Evolutionary conservation across 2,797 vertebrate species (phyloP), one percentile per base, ranked within the genome.

Genomic region (Arrhamphus sclerolepis): DNA sequence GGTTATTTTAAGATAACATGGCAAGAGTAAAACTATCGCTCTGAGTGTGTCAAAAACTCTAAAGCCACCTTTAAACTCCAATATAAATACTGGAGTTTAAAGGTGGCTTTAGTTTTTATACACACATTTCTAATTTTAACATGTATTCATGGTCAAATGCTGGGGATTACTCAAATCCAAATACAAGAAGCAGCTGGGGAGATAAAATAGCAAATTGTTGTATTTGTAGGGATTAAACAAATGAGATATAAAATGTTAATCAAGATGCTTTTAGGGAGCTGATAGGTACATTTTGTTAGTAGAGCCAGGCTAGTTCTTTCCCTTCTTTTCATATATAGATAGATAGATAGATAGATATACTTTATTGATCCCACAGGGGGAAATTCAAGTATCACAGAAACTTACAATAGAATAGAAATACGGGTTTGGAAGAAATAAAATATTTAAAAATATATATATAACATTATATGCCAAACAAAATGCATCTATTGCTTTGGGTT

Each of bases 221-320:
- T 55, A 42, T 63, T 65, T 41, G 28, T 49, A 34, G 9, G 1
- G 40, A 66, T 55, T 48, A 58, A 58, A 59, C n/a, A 67, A 73
- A 72, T 7, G 13, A 31, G 5, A 46, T 44, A 13, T 46, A 54
- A 62, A 52, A 50, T 29, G 34, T 42, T 50, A 62, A 59, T 59
- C 38, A 51, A 49, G 14, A 19, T 54, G 26, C 43, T 72, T 56
- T 59, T 55, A 55, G 40, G 21, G 34, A 34, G 57, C 52, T 70
- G 67, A 42, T 57, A 46, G 28, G 28, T 18, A 5, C 46, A 72
- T 62, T 42, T 28, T 42, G 54, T 44, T 28, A 43, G n/a, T 6
- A 16, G 0, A 49, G 64, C 51, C 21, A 50, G 18, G n/a, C 22
- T 60, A 34, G 14, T 16, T 13, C 13, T 13, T 34, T 22, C 18